phyloP scores from a whole-genome alignment of 2,113 vertebrate genomes.

The Indicator indicator region DNA sequence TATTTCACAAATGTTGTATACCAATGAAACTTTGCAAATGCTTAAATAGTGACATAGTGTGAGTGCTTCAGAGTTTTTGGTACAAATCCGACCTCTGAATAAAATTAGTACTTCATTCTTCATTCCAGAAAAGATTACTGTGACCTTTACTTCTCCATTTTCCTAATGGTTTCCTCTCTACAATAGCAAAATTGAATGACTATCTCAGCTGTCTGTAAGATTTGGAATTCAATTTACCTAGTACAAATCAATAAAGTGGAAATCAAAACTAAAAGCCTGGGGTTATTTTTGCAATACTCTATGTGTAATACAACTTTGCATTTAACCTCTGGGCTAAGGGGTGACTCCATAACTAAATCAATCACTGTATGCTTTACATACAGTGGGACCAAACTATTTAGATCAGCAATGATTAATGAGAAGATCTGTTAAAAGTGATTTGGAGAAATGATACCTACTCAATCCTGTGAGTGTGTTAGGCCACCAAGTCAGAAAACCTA shows the following conservation, averaged over 20 bases:
- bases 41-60: neutral
- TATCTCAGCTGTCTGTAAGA: conserved; percentile 44
- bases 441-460: neutral
- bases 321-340: conserved; percentile 51
- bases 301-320: conserved; percentile 33
- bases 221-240: conserved; percentile 71
- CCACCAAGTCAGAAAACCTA: neutral
- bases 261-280: conserved; percentile 69
- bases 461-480: neutral
- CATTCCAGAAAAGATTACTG: conserved; percentile 29
- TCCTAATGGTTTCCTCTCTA: conserved; percentile 69
- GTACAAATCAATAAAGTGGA: conserved; percentile 71
- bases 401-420: neutral
- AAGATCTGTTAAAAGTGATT: conserved; percentile 1
- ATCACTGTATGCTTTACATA: neutral
- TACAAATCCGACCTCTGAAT: conserved; percentile 42
- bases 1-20: neutral
- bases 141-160: conserved; percentile 57
- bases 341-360: neutral
- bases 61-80: neutral
- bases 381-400: conserved; percentile 7
- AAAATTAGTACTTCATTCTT: conserved; percentile 36
- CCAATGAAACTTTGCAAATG: neutral
- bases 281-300: conserved; percentile 44
- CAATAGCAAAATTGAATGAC: conserved; percentile 61